These are phyloP conservation scores for Elysia chlorotica DNA, from an alignment of 1,140 invertebrate genomes.

Conservation along the genomic window DNA sequence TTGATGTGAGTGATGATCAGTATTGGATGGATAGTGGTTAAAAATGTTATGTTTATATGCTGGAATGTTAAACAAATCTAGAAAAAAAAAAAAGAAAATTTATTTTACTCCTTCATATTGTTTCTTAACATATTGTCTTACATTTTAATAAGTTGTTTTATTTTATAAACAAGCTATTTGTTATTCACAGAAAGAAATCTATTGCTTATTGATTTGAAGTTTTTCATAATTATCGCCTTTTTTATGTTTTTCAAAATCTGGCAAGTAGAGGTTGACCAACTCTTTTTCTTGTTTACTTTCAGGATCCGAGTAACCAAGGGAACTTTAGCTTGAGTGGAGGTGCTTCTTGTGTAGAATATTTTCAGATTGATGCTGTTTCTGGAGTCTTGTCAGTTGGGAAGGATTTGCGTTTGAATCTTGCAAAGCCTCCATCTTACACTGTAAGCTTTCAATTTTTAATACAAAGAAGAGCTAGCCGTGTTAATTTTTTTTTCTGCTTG, in stretches of 20 bases:
- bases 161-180: background rate
- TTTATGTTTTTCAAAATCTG: too few relatives aligned
- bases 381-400: slow-evolving; percentile 1
- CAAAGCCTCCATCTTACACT: background rate
- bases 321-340: slow-evolving; percentile 18
- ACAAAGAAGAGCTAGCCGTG: too few relatives aligned
- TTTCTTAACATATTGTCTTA: background rate
- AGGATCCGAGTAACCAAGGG: slow-evolving; percentile 8
- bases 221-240: too few relatives aligned
- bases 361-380: background rate
- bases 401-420: slow-evolving; percentile 1
- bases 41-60: too few relatives aligned
- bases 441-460: too few relatives aligned
- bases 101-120: too few relatives aligned
- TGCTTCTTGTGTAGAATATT: slow-evolving; percentile 7
- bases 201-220: too few relatives aligned
- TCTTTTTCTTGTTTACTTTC: background rate
- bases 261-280: background rate
- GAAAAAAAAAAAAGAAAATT: too few relatives aligned
- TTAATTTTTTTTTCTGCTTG: too few relatives aligned
- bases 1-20: slow-evolving; percentile 2
- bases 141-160: background rate
- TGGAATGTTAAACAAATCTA: too few relatives aligned
- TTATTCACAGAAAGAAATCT: background rate
- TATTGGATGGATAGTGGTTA: too few relatives aligned